Evolutionary conservation across 2,113 vertebrate genomes (phyloP).

Genomic region (Perccottus glenii): DNA sequence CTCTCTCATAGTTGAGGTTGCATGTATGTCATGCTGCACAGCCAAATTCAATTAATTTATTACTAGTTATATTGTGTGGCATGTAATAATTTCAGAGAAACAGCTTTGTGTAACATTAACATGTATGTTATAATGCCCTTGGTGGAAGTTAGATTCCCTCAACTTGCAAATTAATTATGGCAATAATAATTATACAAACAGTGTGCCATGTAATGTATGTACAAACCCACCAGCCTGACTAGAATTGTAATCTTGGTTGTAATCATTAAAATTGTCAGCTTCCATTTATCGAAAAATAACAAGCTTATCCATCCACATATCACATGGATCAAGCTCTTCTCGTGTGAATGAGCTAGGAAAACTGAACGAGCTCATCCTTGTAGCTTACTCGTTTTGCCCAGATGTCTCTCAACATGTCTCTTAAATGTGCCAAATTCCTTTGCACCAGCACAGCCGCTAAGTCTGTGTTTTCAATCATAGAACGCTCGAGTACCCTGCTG

Average conservation of each 20-base stretch:
- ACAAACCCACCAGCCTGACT: too few relatives aligned
- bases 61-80: not conserved
- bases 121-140: too few relatives aligned
- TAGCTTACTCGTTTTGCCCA: slow-evolving; percentile 16
- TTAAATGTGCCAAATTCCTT: slow-evolving; percentile 43
- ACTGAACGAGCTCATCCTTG: not conserved
- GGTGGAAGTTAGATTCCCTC: too few relatives aligned
- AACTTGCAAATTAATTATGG: too few relatives aligned
- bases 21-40: not conserved
- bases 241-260: not conserved
- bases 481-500: slow-evolving; percentile 31
- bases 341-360: slow-evolving; percentile 1
- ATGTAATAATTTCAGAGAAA: too few relatives aligned
- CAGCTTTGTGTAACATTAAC: too few relatives aligned
- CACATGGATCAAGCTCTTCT: not conserved
- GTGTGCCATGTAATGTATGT: too few relatives aligned
- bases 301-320: not conserved
- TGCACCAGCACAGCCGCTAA: slow-evolving; percentile 20
- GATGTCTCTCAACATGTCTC: slow-evolving; percentile 35
- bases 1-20: not conserved
- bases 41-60: too few relatives aligned
- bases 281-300: not conserved
- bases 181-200: too few relatives aligned
- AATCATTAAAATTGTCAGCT: not conserved
- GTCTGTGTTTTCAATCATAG: slow-evolving; percentile 18